These are phyloP conservation scores for Centroberyx gerrardi DNA, from an alignment of 2,797 vertebrate species.

Conservation along the genomic window DNA sequence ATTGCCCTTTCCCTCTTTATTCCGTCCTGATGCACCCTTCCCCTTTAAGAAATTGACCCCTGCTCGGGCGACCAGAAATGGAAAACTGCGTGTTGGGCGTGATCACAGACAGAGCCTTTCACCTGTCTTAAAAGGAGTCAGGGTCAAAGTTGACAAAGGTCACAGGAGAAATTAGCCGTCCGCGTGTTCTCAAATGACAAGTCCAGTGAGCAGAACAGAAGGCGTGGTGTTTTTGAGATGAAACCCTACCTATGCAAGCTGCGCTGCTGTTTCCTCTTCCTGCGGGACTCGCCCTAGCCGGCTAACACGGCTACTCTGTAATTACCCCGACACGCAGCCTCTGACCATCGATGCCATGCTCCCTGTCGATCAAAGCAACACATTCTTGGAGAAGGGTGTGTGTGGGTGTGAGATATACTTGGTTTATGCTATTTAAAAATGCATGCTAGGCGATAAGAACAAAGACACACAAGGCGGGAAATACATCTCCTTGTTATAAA, in stretches of 20 bases:
- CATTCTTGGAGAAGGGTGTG: conserved; percentile 59
- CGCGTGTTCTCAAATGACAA: conserved; percentile 70
- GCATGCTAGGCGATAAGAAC: conserved; percentile 72
- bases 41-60: conserved; percentile 52
- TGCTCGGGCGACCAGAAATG: conserved; percentile 59
- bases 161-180: conserved; percentile 70
- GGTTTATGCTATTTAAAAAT: conserved; percentile 80
- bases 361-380: conserved; percentile 74
- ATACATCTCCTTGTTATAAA: conserved; percentile 77
- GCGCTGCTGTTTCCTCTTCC: conserved; percentile 55
- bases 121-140: conserved; percentile 63
- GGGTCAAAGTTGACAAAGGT: conserved; percentile 75
- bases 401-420: conserved; percentile 74
- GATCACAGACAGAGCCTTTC: conserved; percentile 61
- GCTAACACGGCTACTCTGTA: conserved; percentile 76
- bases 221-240: conserved; percentile 52
- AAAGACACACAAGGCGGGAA: conserved; percentile 70
- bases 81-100: conserved; percentile 56
- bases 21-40: background rate
- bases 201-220: conserved; percentile 40
- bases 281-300: conserved; percentile 39
- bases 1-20: conserved; percentile 2
- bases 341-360: conserved; percentile 62
- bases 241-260: conserved; percentile 68
- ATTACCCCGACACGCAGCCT: conserved; percentile 77